These are phyloP conservation scores for Philereme transversata DNA, from an alignment of 2,888 invertebrate genomes.

Conservation along the genomic window DNA sequence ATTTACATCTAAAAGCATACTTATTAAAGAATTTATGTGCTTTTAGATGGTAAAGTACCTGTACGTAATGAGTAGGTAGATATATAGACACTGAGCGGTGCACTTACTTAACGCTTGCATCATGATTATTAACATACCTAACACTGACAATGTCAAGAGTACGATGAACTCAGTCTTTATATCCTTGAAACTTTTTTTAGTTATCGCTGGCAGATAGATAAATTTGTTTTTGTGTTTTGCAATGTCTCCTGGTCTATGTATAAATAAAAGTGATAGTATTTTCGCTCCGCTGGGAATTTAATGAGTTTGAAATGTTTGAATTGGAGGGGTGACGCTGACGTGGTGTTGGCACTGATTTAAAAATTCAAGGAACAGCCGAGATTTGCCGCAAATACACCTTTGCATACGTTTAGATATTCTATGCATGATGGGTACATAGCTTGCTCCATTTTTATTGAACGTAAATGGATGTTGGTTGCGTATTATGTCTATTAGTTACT, in stretches of 20 bases:
- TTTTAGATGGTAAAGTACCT: conserved; percentile 4
- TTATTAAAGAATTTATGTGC: too few species aligned
- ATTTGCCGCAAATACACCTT: conserved; percentile 6
- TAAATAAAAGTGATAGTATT: conserved; percentile 27
- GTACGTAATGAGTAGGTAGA: conserved; percentile 36
- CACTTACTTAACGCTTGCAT: conserved; percentile 55
- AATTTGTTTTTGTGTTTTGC: conserved; percentile 34
- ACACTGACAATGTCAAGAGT: conserved; percentile 72
- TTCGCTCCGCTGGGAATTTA: conserved; percentile 27
- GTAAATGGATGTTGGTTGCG: too few species aligned
- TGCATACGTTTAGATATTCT: neutral
- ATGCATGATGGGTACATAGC: neutral
- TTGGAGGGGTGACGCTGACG: conserved; percentile 22
- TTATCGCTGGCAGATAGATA: conserved; percentile 47
- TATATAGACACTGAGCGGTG: conserved; percentile 21
- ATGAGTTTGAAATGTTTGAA: conserved; percentile 16
- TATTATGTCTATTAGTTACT: too few species aligned
- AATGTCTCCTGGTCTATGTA: conserved; percentile 21
- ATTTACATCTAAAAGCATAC: too few species aligned
- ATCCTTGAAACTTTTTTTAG: conserved; percentile 76
- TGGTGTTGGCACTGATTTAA: conserved; percentile 31
- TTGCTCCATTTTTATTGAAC: neutral
- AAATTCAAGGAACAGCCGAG: conserved; percentile 9
- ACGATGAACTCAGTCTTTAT: conserved; percentile 63
- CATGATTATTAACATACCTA: conserved; percentile 58